Base-by-base conservation (phyloP, 1,140 invertebrate species). In the Drosophila kikkawai region DNA sequence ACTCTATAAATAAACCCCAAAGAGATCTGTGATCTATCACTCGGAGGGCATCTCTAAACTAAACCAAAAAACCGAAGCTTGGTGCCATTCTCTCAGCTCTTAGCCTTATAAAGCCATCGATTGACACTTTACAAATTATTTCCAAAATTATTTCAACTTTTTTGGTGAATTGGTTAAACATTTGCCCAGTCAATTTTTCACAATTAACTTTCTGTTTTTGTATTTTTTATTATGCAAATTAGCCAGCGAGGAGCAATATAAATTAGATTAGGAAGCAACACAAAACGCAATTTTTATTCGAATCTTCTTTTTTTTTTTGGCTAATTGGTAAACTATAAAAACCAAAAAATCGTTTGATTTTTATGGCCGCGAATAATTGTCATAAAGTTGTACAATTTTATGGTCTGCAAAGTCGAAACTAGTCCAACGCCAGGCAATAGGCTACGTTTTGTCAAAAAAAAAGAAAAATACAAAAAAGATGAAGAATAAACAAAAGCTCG, bases 141-240 rank as follows among this genome's bases (percentile, higher is more conserved):
- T 55, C 29, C 50, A 67, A 75, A 87, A 80, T 81, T 81, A 71
- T 85, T 66, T 47, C 13, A 83, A 51, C 57, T 39, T 53, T 56
- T 36, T 68, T 17, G 58, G 58, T 37, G 39, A 32, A 51, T 48
- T 69, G 57, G 50, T 63, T 79, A 69, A 85, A 65, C 82, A 86
- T 84, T 90, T 88, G 85, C 77, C 53, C 67, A 76, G 50, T 56
- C 78, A 75, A 85, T 88, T 88, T 90, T 90, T 88, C 85, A 88
- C 81, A 90, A 88, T 88, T 90, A 85, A 82, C 78, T 85, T 88
- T 84, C 50, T 13, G 44, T 45, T 56, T 45, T 32, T 29, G 26
- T 5, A 41, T 34, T 58, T 65, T 15, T 26, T 57, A 45, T 63
- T 66, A 63, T 66, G 53, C 71, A 48, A 83, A 84, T 84, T 69